phyloP scores from a whole-genome alignment of 2,797 vertebrate species.

The Lophius americanus region DNA sequence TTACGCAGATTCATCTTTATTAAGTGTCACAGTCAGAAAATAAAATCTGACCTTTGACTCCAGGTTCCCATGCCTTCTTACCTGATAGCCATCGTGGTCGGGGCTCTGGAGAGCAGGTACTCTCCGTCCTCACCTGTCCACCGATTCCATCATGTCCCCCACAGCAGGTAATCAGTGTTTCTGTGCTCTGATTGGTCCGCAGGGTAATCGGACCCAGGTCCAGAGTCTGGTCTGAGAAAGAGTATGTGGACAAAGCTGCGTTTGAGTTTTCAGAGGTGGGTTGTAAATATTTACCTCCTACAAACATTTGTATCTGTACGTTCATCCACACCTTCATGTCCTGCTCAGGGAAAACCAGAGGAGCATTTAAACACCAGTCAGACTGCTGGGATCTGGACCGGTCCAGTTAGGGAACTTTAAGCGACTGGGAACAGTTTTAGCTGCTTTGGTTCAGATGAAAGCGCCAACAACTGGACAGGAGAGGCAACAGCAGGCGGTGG shows the following conservation, averaged over 20 bases:
- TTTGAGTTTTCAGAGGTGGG: constrained; percentile 94
- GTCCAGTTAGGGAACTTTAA: too few relatives aligned
- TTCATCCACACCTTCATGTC: too few relatives aligned
- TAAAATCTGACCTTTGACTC: constrained; percentile 10
- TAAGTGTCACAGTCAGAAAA: too few relatives aligned
- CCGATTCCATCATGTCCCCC: not conserved
- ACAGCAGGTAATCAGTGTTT: constrained; percentile 6
- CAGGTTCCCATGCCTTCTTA: constrained; percentile 95
- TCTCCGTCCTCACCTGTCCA: not conserved
- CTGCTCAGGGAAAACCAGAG: too few relatives aligned
- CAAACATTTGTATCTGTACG: too few relatives aligned
- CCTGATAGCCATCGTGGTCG: constrained; percentile 93
- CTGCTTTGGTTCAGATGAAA: too few relatives aligned
- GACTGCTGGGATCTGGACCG: too few relatives aligned
- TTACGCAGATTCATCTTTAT: not conserved
- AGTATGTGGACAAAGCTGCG: constrained; percentile 90
- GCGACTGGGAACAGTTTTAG: too few relatives aligned
- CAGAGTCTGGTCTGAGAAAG: constrained; percentile 95
- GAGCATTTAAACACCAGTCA: too few relatives aligned
- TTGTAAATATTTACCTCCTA: not conserved
- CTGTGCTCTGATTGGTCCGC: constrained; percentile 55
- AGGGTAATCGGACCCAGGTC: constrained; percentile 94
- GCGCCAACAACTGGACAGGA: too few relatives aligned
- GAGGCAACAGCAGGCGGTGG: too few relatives aligned
- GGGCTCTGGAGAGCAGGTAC: constrained; percentile 94